Conservation (phyloP, 2,888 invertebrate species). For the Stenoptilia bipunctidactyla region DNA sequence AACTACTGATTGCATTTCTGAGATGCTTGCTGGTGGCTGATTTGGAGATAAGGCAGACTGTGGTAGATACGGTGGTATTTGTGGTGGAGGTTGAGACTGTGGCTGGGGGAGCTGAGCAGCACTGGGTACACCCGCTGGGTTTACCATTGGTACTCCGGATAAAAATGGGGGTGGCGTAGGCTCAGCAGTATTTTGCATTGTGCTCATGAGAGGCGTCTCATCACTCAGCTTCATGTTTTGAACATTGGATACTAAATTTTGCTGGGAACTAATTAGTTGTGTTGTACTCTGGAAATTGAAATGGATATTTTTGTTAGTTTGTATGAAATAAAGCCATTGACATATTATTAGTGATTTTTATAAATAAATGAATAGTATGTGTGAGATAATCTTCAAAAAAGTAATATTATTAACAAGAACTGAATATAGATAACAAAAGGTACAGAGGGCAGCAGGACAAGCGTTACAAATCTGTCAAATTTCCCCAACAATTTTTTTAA, state of each 20-base stretch:
- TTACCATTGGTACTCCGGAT: conserved; percentile 65
- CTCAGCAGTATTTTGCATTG: conserved; percentile 20
- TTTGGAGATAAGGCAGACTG: conserved; percentile 13
- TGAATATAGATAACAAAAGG: too few relatives aligned
- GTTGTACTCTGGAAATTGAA: conserved; percentile 31
- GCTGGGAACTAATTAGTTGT: conserved; percentile 14
- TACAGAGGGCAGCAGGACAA: too few relatives aligned
- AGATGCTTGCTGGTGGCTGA: conserved; percentile 25
- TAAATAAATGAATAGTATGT: too few relatives aligned
- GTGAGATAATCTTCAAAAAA: too few relatives aligned
- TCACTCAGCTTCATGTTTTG: conserved; percentile 39
- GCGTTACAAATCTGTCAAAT: too few relatives aligned
- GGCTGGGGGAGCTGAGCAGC: conserved; percentile 17
- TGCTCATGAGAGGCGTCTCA: conserved; percentile 31
- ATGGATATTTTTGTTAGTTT: too few relatives aligned
- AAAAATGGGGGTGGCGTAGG: conserved; percentile 50
- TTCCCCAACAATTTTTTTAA: too few relatives aligned
- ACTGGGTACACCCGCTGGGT: conserved; percentile 36
- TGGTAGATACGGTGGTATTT: conserved; percentile 16
- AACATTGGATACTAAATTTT: conserved; percentile 30
- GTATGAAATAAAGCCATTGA: too few relatives aligned
- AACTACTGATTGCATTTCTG: conserved; percentile 49
- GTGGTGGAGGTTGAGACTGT: conserved; percentile 12
- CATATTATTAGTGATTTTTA: too few relatives aligned
- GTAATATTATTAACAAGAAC: too few relatives aligned